A percentile compares a stretch with the other conserved stretches of the same genome.
Evolutionary conservation across 92 coral and sea anemone genomes (phyloP).

Genomic region (Anthopleura xanthogrammica): DNA sequence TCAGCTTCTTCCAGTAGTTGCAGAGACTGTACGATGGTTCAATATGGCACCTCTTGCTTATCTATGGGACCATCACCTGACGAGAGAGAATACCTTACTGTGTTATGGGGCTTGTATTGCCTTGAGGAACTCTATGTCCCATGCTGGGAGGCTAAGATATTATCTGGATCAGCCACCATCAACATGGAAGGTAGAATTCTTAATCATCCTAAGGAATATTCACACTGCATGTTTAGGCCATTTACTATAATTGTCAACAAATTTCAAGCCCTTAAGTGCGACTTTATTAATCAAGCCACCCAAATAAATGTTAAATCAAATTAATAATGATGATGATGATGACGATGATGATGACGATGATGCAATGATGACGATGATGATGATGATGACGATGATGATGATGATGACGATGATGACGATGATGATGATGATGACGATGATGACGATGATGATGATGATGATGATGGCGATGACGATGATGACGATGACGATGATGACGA

Average conservation of each 20-base stretch:
- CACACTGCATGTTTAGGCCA: too few species aligned
- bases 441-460: too few species aligned
- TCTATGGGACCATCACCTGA: slow-evolving; percentile 76
- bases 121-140: slow-evolving; percentile 73
- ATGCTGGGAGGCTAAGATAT: slow-evolving; percentile 86
- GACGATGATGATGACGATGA: neutral
- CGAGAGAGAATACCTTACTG: slow-evolving; percentile 71
- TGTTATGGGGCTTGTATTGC: slow-evolving; percentile 92
- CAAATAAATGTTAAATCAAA: too few species aligned
- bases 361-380: too few species aligned
- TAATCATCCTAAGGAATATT: too few species aligned
- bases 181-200: slow-evolving; percentile 83
- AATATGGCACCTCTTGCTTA: slow-evolving; percentile 80
- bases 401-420: neutral
- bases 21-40: slow-evolving; percentile 96
- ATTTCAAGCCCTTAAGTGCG: too few species aligned
- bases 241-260: too few species aligned
- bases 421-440: too few species aligned
- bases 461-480: too few species aligned
- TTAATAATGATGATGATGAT: neutral
- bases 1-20: slow-evolving; percentile 84
- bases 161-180: slow-evolving; percentile 93
- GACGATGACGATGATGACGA: too few species aligned
- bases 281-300: too few species aligned
- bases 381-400: too few species aligned